Evolutionary conservation across 2,888 invertebrate genomes (phyloP), one percentile per base, ranked within the genome.

Genomic region (Synergus laeviventris): DNA sequence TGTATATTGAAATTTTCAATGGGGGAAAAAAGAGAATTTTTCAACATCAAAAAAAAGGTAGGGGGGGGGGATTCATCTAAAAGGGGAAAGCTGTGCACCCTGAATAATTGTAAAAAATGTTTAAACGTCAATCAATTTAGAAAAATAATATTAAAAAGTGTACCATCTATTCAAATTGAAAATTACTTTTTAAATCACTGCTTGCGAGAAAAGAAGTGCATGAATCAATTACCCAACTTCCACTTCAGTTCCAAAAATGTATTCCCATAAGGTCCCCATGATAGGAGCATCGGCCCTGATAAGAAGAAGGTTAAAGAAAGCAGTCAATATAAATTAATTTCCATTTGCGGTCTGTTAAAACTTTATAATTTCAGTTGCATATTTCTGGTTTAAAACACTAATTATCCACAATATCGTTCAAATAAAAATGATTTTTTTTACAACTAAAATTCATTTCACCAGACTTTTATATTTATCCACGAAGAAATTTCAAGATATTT

Each of bases 201-300:
- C 54, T 38, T 73, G 75, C 31, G 31, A 70, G 36, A 45, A 49
- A 70, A 70, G 31, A 70, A 70, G 49, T 70, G 70, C 16, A 49
- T 70, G 49, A 36, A 70, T 45, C 78, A 85, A 88, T 95, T 94
- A 97, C 96, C 96, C 96, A 87, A 92, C 91, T 85, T 94, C 93
- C 87, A 94, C 91, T 91, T 97, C 97, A 88, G 94, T 94, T 93
- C 94, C 94, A 91, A 97, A 94, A 87, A 94, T 93, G 92, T 94
- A 95, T 92, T 99, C 99, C 97, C 98, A 98, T 84, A 97, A 92
- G 92, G 98, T 98, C 82, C 97, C 98, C 95, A 98, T 95, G 86
- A 99, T 96, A 83, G 99, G 98, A 87, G 99, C 99, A 93, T 99
- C 99, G 85, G 98, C 98, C 99, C 98, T 97, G 92, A 86, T 83